Base-by-base conservation (phyloP, 2,797 vertebrate species). In the Thalassophryne amazonica region DNA sequence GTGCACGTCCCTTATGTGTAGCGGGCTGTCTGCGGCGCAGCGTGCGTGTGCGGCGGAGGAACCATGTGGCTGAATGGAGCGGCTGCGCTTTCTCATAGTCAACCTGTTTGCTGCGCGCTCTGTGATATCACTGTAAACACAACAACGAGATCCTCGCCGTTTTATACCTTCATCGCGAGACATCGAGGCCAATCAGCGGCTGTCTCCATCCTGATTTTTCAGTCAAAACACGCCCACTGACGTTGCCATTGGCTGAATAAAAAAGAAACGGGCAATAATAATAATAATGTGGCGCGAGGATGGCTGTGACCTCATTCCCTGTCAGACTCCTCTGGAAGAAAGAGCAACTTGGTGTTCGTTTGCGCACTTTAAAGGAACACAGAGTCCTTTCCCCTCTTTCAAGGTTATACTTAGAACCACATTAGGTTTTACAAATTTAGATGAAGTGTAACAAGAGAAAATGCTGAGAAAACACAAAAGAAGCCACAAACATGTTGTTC, bases 221-320 rank as follows among this genome's bases (percentile, higher is more conserved):
- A 51, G 40, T 67, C 73, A 63, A 80, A 60, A 89, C 90, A 88
- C 94, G 22, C 95, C 94, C 78, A 63, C 43, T 47, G 18, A 10
- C 11, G 46, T 49, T 67, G 72, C 73, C 33, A 96, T 98, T 97
- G 96, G 96, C 78, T 73, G 88, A 89, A 86, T 86, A 90, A 86
- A 84, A 86, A 86, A n/a, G n/a, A 71, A 84, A 88, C 66, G 87
- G 91, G 93, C 91, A 95, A 94, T 93, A 93, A 94, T 94, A 93
- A 92, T 91, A 90, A 91, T 92, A 91, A 93, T 93, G 92, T 94
- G 95, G 95, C 94, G 95, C 94, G 93, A 94, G 93, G 92, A 96
- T 93, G 92, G 90, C 90, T 91, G 90, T 90, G 95, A 98, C 96
- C 95, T 97, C 95, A 98, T 98, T 97, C 94, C n/a, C 91, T 94